Evolutionary conservation across 2,888 invertebrate species (phyloP).

Genomic region (Scaptomyza flava): DNA sequence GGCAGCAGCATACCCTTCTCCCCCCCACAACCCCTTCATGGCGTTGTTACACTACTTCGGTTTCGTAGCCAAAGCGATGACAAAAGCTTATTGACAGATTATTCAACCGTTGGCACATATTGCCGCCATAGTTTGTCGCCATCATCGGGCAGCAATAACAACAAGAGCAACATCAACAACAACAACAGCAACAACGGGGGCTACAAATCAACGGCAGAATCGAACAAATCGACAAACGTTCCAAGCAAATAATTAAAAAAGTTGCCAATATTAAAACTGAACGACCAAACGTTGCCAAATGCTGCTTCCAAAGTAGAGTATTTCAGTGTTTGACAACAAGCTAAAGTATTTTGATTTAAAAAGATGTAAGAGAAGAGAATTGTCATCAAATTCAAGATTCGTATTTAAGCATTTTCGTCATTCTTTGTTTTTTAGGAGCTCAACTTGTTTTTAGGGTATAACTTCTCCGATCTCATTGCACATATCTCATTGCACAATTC

Average conservation of each 20-base stretch:
- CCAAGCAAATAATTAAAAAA: slow-evolving; percentile 83
- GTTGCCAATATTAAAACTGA: slow-evolving; percentile 82
- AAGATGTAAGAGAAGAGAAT: no score
- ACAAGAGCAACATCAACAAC: slow-evolving; percentile 32
- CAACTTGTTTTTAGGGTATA: slow-evolving; percentile 17
- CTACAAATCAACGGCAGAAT: slow-evolving; percentile 69
- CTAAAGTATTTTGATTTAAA: not conserved
- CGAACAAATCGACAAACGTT: slow-evolving; percentile 75
- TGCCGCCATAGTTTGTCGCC: slow-evolving; percentile 77
- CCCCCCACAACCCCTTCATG: slow-evolving; percentile 5
- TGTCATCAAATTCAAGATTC: no score
- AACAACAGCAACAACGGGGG: slow-evolving; percentile 24
- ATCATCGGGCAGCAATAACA: slow-evolving; percentile 56
- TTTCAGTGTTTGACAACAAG: not conserved
- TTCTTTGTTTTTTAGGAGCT: no score
- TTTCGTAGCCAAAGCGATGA: slow-evolving; percentile 64
- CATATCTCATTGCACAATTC: slow-evolving; percentile 17
- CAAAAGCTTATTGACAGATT: slow-evolving; percentile 81
- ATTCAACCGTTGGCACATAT: slow-evolving; percentile 81
- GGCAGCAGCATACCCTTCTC: slow-evolving; percentile 47
- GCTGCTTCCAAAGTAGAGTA: slow-evolving; percentile 7
- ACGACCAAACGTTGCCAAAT: slow-evolving; percentile 56
- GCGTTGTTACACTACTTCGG: slow-evolving; percentile 24
- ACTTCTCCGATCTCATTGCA: not conserved
- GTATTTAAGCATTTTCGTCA: no score